phyloP scores from a whole-genome alignment of 2,888 invertebrate species.

The Cylloceria caligata region DNA sequence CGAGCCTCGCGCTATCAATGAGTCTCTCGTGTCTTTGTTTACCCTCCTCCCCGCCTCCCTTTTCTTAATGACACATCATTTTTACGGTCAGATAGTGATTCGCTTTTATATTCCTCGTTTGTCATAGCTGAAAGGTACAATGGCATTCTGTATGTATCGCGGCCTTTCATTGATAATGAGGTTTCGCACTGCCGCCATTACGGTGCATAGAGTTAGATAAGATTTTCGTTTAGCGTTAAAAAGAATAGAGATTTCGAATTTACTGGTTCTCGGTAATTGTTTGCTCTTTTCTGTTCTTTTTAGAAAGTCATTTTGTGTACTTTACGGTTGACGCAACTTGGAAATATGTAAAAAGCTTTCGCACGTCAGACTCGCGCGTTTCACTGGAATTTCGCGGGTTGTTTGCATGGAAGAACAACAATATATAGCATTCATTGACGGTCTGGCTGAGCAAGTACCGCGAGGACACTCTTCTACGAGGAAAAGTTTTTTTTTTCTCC shows the following conservation, averaged over 20 bases:
- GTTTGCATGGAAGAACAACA: conserved; percentile 43
- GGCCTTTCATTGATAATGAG: neutral
- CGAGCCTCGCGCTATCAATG: conserved; percentile 48
- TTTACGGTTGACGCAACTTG: neutral
- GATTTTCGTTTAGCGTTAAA: conserved; percentile 1
- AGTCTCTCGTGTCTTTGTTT: conserved; percentile 13
- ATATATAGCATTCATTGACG: conserved; percentile 47
- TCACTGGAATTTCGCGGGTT: conserved; percentile 32
- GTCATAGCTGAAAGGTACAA: conserved; percentile 7
- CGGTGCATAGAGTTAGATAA: neutral
- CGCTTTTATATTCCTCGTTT: conserved; percentile 25
- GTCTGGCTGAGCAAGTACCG: neutral
- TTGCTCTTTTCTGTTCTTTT: conserved; percentile 4
- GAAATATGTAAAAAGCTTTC: neutral
- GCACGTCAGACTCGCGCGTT: conserved; percentile 1
- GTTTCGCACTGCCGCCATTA: conserved; percentile 64
- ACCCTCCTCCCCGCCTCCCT: neutral
- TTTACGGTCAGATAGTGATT: conserved; percentile 54
- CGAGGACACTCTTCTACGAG: neutral
- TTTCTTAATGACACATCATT: conserved; percentile 35
- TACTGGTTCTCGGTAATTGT: conserved; percentile 44
- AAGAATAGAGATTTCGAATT: conserved; percentile 66
- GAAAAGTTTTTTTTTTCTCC: conserved; percentile 30
- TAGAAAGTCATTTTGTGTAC: conserved; percentile 1
- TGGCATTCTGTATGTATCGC: neutral